Evolutionary conservation across 2,797 vertebrate species (phyloP).

Genomic region (Sternotherus odoratus): DNA sequence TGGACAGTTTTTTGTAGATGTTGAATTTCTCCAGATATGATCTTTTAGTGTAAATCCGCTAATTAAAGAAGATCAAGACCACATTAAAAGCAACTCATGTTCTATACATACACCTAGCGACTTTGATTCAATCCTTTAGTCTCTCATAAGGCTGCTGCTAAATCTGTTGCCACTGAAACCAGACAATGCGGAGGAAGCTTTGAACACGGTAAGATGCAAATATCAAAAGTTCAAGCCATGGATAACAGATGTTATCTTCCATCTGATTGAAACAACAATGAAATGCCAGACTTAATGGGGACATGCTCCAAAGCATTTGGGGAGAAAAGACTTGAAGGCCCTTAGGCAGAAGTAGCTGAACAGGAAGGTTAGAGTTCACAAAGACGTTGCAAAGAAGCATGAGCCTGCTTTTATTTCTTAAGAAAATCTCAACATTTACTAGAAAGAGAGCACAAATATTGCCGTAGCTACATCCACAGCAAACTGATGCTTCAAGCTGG

Average conservation of each 20-base stretch:
- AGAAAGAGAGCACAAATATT: neutral
- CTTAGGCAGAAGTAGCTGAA: slow-evolving; percentile 42
- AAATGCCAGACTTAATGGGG: slow-evolving; percentile 70
- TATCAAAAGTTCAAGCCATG: slow-evolving; percentile 58
- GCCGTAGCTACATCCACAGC: neutral
- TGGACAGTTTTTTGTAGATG: neutral
- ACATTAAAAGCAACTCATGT: neutral
- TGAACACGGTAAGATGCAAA: slow-evolving; percentile 49
- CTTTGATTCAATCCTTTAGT: neutral
- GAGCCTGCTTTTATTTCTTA: neutral
- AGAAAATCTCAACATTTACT: neutral
- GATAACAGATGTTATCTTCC: slow-evolving; percentile 29
- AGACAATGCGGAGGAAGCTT: neutral
- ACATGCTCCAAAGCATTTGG: neutral
- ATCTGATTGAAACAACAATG: slow-evolving; percentile 36
- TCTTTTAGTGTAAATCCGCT: neutral
- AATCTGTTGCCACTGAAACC: neutral
- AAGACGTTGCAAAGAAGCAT: neutral
- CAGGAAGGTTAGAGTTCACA: slow-evolving; percentile 4
- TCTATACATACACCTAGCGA: neutral
- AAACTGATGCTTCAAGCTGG: neutral
- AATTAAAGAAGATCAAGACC: slow-evolving; percentile 2
- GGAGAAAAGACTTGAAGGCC: slow-evolving; percentile 36
- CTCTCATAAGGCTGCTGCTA: neutral
- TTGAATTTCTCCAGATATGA: neutral